Base-by-base conservation (phyloP, 2,113 vertebrate species). In the Hyla sarda region DNA sequence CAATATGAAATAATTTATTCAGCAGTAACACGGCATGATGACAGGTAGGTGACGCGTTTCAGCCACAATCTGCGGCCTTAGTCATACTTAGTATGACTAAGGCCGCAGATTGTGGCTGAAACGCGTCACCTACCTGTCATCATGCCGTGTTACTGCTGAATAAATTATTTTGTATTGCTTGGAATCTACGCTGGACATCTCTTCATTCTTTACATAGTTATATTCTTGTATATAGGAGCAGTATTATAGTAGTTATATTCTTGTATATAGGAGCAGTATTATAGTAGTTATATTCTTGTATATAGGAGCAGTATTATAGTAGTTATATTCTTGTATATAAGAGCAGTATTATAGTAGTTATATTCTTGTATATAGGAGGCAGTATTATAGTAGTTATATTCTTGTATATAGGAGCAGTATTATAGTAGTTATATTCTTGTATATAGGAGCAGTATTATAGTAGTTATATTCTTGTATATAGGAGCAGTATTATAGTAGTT, bases 371-470 rank as follows among this genome's bases (percentile, higher is more conserved):
- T 10, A 45, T 45, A 45, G 41, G 17, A 17, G 48, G 48, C 48
- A 50, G 48, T 7, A 11, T 50, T 50, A 50, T 50, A 50, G 48
- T 50, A 50, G 48, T 50, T 50, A 11, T 50, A 50, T 50, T 50
- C n/a, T 12, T 45, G 41, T 62, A 62, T 11, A 12, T 62, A 28
- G n/a, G 58, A 28, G 58, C 10, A 28, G 58, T 25, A 28, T 62
- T 62, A 25, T 62, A 62, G 58, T 62, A 62, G 58, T 62, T 62
- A 62, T n/a, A 62, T 62, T 62, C n/a, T 62, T 62, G 58, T 62
- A 62, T 11, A 62, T 62, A 62, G 58, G 58, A 2, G 58, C 17
- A 62, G 58, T 62, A 25, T 62, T 62, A 25, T 62, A 62, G 58
- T 62, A 62, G 58, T 62, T 62, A 62, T n/a, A 62, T 25, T 62